Conservation (phyloP, 2,113 vertebrate species). For the Tonatia bakeri region DNA sequence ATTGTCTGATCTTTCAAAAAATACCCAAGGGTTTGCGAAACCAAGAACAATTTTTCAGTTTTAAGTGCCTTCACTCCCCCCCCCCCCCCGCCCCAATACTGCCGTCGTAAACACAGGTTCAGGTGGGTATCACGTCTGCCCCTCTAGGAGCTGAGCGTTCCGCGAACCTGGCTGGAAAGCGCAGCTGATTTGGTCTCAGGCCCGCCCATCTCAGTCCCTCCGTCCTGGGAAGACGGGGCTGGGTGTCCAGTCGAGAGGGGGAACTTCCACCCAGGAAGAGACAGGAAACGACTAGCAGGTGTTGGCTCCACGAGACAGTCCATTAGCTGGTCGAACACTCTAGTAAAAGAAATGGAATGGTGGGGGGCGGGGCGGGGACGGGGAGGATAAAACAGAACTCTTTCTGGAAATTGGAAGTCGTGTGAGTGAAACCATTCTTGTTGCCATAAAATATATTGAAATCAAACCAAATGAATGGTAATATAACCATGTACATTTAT, state of each 20-base stretch:
- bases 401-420: background rate
- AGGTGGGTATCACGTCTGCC: background rate
- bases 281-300: background rate
- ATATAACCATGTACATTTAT: background rate
- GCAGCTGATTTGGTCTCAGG: background rate
- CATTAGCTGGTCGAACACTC: background rate
- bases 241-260: background rate
- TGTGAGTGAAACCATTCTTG: conserved; percentile 8
- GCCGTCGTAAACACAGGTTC: background rate
- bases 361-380: background rate
- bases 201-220: background rate
- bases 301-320: background rate
- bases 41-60: background rate
- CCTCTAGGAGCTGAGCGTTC: background rate
- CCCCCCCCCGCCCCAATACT: background rate
- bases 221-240: background rate
- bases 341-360: background rate
- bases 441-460: conserved; percentile 35
- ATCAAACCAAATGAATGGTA: conserved; percentile 42
- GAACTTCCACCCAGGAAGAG: background rate
- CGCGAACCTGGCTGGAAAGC: background rate
- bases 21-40: background rate
- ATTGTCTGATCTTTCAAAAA: background rate
- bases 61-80: background rate
- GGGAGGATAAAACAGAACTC: too few relatives aligned